Percentiles rank a stretch among this genome's conserved stretches.
Conservation (phyloP, 2,888 invertebrate genomes). For the Drosophila anceps region DNA sequence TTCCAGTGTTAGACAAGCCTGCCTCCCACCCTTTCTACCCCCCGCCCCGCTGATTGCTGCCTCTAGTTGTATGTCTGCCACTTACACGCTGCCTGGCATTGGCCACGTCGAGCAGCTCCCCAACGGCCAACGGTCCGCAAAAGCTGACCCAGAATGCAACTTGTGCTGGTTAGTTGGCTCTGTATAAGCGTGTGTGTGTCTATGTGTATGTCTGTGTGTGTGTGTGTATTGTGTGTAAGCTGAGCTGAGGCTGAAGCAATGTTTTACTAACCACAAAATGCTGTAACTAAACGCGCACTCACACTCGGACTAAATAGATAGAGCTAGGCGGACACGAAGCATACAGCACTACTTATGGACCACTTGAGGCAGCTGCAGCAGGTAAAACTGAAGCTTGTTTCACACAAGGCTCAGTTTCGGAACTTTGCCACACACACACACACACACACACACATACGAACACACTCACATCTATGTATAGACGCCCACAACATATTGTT, state of each 20-base stretch:
- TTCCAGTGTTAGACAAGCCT: constrained; percentile 7
- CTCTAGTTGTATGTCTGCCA: constrained; percentile 41
- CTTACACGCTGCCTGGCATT: constrained; percentile 54
- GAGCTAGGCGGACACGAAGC: constrained; percentile 50
- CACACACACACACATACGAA: background rate
- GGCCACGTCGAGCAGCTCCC: constrained; percentile 41
- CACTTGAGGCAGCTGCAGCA: constrained; percentile 67
- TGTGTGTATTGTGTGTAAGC: constrained; percentile 43
- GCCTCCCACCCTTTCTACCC: background rate
- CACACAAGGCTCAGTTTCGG: constrained; percentile 26
- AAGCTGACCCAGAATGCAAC: constrained; percentile 77
- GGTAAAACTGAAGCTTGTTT: constrained; percentile 3
- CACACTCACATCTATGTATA: constrained; percentile 7
- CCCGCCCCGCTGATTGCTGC: background rate
- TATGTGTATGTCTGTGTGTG: constrained; percentile 18
- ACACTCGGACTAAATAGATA: constrained; percentile 49
- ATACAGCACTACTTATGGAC: constrained; percentile 65
- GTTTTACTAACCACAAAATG: constrained; percentile 80
- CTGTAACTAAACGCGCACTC: constrained; percentile 77
- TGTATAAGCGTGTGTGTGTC: constrained; percentile 22
- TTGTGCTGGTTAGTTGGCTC: constrained; percentile 72
- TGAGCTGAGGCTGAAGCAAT: constrained; percentile 55
- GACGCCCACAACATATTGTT: constrained; percentile 73
- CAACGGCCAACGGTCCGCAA: constrained; percentile 48
- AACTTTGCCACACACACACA: constrained; percentile 47